phyloP scores from a whole-genome alignment of 2,797 vertebrate species.

The Jordanella pulchra region DNA sequence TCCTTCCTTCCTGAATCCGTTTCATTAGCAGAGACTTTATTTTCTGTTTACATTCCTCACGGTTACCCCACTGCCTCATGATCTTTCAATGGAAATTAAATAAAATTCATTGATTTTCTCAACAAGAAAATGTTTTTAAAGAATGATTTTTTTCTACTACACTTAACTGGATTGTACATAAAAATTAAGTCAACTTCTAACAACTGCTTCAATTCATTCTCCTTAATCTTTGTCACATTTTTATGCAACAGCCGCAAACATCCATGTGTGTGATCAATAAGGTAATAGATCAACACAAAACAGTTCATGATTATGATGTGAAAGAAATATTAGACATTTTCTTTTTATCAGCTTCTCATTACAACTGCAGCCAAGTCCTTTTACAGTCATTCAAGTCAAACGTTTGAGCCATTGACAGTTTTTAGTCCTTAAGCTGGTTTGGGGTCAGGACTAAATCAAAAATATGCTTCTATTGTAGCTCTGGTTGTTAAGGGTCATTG shows the following conservation, averaged over 20 bases:
- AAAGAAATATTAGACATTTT: neutral
- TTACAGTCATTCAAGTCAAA: too few relatives aligned
- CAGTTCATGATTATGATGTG: neutral
- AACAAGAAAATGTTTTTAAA: neutral
- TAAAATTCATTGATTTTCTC: too few relatives aligned
- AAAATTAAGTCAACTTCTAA: too few relatives aligned
- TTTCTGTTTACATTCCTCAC: neutral
- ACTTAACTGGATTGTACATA: neutral
- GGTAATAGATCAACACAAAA: neutral
- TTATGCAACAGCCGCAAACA: neutral
- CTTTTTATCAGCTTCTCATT: neutral
- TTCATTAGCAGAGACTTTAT: neutral
- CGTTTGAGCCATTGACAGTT: too few relatives aligned
- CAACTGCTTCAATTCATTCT: neutral
- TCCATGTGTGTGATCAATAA: neutral
- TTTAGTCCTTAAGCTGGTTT: too few relatives aligned
- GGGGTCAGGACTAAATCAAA: too few relatives aligned
- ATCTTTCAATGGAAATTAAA: neutral
- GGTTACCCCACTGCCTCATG: neutral
- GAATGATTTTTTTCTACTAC: neutral
- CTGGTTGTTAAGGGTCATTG: too few relatives aligned
- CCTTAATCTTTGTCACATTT: neutral
- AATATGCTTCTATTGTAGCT: too few relatives aligned
- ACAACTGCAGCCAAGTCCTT: neutral
- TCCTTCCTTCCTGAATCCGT: neutral